These are phyloP conservation scores for Eclectus roratus DNA, from an alignment of 2,113 vertebrate genomes.

Conservation along the genomic window DNA sequence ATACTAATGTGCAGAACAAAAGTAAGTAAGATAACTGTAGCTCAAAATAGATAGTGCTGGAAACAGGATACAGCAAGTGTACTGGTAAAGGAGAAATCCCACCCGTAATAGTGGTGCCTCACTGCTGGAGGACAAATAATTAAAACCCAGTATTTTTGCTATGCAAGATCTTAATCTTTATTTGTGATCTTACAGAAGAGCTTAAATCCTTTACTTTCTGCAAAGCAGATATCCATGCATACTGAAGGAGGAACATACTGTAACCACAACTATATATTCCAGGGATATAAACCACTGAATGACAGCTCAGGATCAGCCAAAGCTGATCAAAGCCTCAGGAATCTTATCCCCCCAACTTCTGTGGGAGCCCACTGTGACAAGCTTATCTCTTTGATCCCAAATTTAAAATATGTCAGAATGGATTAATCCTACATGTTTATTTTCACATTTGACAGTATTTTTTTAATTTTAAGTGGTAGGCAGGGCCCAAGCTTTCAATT, in stretches of 20 bases:
- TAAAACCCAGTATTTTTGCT: background rate
- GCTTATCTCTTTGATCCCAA: conserved; percentile 36
- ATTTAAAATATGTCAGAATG: conserved; percentile 21
- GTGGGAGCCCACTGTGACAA: conserved; percentile 25
- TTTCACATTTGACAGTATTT: conserved; percentile 5
- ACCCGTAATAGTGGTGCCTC: background rate
- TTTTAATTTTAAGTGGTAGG: background rate
- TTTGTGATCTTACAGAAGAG: conserved; percentile 11
- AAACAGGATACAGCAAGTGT: background rate
- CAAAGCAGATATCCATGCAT: conserved; percentile 20
- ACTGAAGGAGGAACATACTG: background rate
- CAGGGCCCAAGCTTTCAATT: background rate
- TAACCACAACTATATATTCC: conserved; percentile 21
- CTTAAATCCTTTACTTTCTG: conserved; percentile 9
- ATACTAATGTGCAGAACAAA: conserved; percentile 24
- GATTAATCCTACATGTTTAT: conserved; percentile 33
- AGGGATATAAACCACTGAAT: conserved; percentile 15
- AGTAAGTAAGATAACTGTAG: background rate
- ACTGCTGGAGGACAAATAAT: conserved; percentile 3
- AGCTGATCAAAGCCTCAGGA: conserved; percentile 45
- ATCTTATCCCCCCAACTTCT: conserved; percentile 25
- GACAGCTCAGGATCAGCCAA: conserved; percentile 45
- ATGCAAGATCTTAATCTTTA: conserved; percentile 5
- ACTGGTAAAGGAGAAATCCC: background rate
- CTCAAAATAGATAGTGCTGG: background rate